Evolutionary conservation across 37 sponge, comb jelly and placozoan genomes (phyloP), one percentile per base, ranked within the genome.

Genomic region (Aphrocallistes beatrix): DNA sequence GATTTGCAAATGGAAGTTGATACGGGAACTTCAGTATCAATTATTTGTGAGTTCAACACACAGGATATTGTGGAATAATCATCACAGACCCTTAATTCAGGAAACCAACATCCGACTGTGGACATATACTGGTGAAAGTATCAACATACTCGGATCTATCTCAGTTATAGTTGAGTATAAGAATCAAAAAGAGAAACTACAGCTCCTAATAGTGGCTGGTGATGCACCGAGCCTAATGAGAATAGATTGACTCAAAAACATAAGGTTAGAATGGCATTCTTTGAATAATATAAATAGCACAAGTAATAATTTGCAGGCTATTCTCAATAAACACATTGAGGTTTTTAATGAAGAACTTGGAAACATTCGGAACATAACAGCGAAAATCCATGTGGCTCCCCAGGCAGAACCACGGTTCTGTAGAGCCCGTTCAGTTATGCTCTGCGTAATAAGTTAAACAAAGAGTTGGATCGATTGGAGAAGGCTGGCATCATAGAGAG

Each of bases 111-210:
- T 50, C 19, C 47, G 21, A 3, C 69, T 85, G 1, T 21, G 85
- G 25, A 85, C 85, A 36, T 85, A 85, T 50, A 85, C 85, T 21
- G 85, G 85, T 0, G 85, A 85, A 38, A 85, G 0, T 3, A 36
- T 85, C 38, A 36, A 30, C 13, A 1, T 9, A 10, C 3, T 85
- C 16, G 85, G 85, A 0, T 25, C 25, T 1, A 48, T 85, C 34
- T 0, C 36, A 85, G 85, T 85, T 34, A 50, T 21, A 1, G 36
- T 51, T 3, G 0, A 0, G 37, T 50, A 50, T 51, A 85, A 85
- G 37, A 9, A 36, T 9, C 85, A 85, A 30, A 36, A 50, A 21
- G 1, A 34, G 38, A 38, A 37, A 86, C 86, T 87, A 23, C 38
- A 28, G 17, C 39, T 88, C 32, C 37, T 85, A 34, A 85, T 88